Evolutionary conservation across 2,113 vertebrate species (phyloP).

Genomic region (Notiomystis cincta): DNA sequence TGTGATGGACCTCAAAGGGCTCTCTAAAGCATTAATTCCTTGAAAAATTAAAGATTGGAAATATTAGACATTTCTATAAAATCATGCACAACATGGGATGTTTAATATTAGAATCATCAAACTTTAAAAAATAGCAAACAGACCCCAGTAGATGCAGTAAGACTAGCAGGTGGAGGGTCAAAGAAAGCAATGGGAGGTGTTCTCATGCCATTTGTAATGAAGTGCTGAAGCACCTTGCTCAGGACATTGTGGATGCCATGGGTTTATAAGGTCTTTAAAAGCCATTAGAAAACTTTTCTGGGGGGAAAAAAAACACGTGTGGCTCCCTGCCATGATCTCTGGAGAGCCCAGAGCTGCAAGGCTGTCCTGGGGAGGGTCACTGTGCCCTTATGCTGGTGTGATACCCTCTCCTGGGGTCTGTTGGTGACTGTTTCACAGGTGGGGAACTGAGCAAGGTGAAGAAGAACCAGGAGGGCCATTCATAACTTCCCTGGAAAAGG

Average conservation of each 20-base stretch:
- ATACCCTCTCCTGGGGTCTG: neutral
- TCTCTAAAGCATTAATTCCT: neutral
- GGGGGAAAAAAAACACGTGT: fast-evolving
- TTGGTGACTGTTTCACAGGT: neutral
- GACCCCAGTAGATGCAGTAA: neutral
- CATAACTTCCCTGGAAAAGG: neutral
- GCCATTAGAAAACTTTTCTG: neutral
- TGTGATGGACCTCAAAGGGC: neutral
- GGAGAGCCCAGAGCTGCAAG: neutral
- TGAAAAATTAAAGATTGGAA: neutral
- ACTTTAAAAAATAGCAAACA: neutral
- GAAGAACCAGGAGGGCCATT: neutral
- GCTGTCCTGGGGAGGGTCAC: neutral
- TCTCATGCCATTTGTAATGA: neutral
- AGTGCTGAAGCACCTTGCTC: neutral
- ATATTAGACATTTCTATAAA: neutral
- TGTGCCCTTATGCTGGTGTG: neutral
- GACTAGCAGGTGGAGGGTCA: neutral
- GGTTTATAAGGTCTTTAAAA: neutral
- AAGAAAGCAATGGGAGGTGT: neutral
- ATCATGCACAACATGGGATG: neutral
- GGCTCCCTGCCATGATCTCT: neutral
- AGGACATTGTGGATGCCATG: neutral
- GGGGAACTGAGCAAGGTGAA: neutral
- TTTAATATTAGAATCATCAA: neutral